phyloP scores from a whole-genome alignment of 2,888 invertebrate species.

The Spodoptera picta region DNA sequence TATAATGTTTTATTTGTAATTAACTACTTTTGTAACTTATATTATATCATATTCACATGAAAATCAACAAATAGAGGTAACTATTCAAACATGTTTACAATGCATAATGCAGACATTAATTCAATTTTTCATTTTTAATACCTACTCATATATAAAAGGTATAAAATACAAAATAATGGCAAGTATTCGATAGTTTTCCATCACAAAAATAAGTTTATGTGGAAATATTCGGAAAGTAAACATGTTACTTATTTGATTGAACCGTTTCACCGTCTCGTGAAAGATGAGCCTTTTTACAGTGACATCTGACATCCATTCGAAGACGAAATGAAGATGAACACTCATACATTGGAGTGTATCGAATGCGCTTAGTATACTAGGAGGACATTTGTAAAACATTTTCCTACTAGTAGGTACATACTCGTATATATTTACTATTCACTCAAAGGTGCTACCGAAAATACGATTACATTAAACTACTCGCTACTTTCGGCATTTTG shows the following conservation, averaged over 20 bases:
- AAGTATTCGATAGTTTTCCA: constrained; percentile 27
- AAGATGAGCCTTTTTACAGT: constrained; percentile 46
- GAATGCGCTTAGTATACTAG: constrained; percentile 4
- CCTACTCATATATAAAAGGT: background rate
- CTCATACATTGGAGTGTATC: constrained; percentile 34
- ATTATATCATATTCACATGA: too few relatives aligned
- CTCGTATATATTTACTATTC: background rate
- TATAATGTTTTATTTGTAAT: too few relatives aligned
- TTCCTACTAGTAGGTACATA: too few relatives aligned
- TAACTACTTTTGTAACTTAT: too few relatives aligned
- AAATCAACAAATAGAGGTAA: too few relatives aligned
- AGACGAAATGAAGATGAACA: constrained; percentile 29
- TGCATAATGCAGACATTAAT: background rate
- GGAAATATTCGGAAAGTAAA: constrained; percentile 38
- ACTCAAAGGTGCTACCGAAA: too few relatives aligned
- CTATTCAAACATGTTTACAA: background rate
- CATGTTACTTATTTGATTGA: constrained; percentile 47
- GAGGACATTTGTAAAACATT: too few relatives aligned
- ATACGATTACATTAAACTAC: too few relatives aligned
- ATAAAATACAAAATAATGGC: constrained; percentile 10
- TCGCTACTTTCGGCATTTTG: too few relatives aligned
- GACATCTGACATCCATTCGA: constrained; percentile 28
- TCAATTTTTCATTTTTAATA: too few relatives aligned
- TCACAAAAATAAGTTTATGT: constrained; percentile 24
- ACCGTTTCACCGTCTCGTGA: constrained; percentile 34